Percentiles rank a stretch among this genome's conserved stretches.
phyloP scores from a whole-genome alignment of 2,888 invertebrate genomes.

The Drosophila ezoana region DNA sequence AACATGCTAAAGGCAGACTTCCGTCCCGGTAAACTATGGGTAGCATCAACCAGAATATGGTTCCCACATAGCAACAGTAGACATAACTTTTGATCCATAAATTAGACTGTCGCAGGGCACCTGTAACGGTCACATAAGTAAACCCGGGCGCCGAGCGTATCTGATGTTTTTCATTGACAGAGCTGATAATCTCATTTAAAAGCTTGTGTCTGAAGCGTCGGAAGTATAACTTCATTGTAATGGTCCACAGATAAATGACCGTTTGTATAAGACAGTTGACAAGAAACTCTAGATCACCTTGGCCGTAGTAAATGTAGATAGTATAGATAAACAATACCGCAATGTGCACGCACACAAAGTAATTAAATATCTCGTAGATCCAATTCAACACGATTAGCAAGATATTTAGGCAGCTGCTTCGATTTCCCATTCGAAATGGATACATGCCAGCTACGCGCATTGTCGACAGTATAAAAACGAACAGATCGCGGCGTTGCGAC shows the following conservation, averaged over 20 bases:
- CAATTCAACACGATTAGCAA: conserved; percentile 15
- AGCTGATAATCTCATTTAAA: conserved; percentile 53
- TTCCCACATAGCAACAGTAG: conserved; percentile 57
- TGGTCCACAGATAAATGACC: conserved; percentile 74
- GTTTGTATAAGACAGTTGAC: conserved; percentile 75
- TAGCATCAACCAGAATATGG: conserved; percentile 48
- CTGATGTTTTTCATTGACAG: conserved; percentile 63
- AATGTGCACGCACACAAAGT: conserved; percentile 69
- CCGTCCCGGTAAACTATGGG: conserved; percentile 72
- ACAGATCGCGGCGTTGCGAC: conserved; percentile 65
- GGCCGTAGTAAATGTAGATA: conserved; percentile 57
- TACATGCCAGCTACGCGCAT: conserved; percentile 70
- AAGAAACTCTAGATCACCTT: conserved; percentile 69
- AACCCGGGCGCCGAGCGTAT: conserved; percentile 75
- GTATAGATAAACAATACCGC: conserved; percentile 70
- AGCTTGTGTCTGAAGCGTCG: conserved; percentile 56
- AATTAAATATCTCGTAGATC: conserved; percentile 64
- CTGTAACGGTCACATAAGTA: conserved; percentile 73
- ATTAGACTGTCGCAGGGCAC: conserved; percentile 52
- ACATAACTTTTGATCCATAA: conserved; percentile 67
- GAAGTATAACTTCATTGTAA: conserved; percentile 75
- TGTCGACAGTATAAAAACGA: conserved; percentile 61
- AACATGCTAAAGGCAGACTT: conserved; percentile 78
- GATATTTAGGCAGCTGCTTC: background rate
- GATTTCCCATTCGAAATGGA: conserved; percentile 37